A percentile compares a stretch with the other conserved stretches of the same genome.
Conservation (phyloP, 2,888 invertebrate species). For the Hemaris fuciformis region DNA sequence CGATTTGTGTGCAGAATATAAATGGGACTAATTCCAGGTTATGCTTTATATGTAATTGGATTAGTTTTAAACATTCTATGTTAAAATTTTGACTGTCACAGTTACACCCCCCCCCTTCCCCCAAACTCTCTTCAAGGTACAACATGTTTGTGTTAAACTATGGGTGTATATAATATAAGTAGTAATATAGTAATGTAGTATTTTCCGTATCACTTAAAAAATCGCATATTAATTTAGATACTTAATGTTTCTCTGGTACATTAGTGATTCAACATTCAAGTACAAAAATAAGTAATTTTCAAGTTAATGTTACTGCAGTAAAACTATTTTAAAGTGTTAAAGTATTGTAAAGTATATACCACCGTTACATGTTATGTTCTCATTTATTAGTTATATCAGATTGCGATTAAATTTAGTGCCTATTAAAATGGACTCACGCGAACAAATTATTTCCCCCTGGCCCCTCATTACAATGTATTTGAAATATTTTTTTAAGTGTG, state of each 20-base stretch:
- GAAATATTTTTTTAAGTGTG: neutral
- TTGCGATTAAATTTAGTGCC: neutral
- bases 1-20: neutral
- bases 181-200: no score
- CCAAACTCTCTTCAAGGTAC: no score
- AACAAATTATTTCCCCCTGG: constrained; percentile 8
- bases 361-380: neutral
- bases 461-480: constrained; percentile 4
- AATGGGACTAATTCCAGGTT: neutral
- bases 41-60: neutral
- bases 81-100: no score
- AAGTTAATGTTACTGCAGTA: neutral
- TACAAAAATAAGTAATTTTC: no score
- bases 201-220: no score
- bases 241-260: no score
- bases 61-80: no score
- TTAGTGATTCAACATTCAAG: no score
- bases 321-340: neutral
- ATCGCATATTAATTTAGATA: no score
- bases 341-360: neutral
- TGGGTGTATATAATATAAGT: no score
- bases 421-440: constrained; percentile 1
- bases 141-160: no score
- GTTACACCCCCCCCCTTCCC: no score
- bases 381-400: constrained; percentile 1